Evolutionary conservation across 2,113 vertebrate species (phyloP), one percentile per base, ranked within the genome.

Genomic region (Eurypyga helias): DNA sequence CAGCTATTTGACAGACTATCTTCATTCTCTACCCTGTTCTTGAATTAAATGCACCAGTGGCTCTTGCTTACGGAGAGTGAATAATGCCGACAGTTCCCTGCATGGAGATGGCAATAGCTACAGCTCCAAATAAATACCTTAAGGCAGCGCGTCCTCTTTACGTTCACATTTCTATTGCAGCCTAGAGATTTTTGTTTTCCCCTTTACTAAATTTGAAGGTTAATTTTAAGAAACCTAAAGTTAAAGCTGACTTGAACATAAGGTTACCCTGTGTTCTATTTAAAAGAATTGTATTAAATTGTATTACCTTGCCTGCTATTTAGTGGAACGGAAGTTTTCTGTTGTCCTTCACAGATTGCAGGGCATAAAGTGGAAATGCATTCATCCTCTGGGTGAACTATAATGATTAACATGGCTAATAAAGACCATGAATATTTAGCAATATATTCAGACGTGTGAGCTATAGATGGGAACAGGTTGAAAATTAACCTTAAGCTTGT

Each of bases 71-170:
- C 0, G 0, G n/a, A 13, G 17, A 33, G 34, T 17, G 38, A 75
- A 26, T 51, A 49, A 43, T 4, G 3, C 34, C 0, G 0, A 25
- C 33, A 20, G 23, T 3, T 83, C 55, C 46, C 34, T 11, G 20
- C 52, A 4, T 1, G 17, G 57, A 52, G 36, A 46, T 5, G 52
- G 51, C 38, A 24, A 21, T 17, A 41, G 49, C 55, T 51, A 13
- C 19, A n/a, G 49, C 46, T 67, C 36, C 66, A 43, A 14, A 46
- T 36, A 45, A 66, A 57, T 5, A 9, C 48, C 23, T 52, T 13
- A 36, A 13, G 5, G 3, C 46, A 57, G 17, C 4, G 43, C 18
- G 54, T 28, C 25, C 48, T 66, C 62, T 79, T 73, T 36, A n/a
- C 6, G 11, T 28, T 83, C 45, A 25, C 7, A 13, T 81, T 77